These are phyloP conservation scores for Drosophila fuyamai DNA, from an alignment of 1,140 invertebrate species.

Conservation along the genomic window DNA sequence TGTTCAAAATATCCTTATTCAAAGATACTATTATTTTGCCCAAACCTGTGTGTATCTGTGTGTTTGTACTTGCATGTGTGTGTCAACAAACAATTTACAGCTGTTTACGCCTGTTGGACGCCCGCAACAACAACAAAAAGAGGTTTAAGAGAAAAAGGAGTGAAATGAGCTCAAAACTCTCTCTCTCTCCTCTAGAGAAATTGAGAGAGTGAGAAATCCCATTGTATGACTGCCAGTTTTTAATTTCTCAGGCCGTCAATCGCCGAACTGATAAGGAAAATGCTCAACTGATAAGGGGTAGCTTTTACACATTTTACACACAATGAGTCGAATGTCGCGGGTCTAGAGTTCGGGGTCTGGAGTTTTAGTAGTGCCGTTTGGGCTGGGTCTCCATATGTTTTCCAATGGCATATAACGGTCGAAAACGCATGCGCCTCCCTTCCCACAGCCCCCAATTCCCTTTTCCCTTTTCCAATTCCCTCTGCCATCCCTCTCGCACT, in stretches of 20 bases:
- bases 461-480: not conserved
- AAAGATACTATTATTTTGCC: not conserved
- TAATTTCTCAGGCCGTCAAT: slow-evolving; percentile 15
- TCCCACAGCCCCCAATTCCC: slow-evolving; percentile 19
- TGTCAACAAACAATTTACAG: slow-evolving; percentile 73
- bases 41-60: not conserved
- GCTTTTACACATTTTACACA: not conserved
- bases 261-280: slow-evolving; percentile 45
- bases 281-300: slow-evolving; percentile 19
- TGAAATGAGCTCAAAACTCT: not conserved
- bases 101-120: slow-evolving; percentile 79
- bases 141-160: not conserved
- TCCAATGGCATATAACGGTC: slow-evolving; percentile 20
- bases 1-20: not conserved
- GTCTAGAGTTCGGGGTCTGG: slow-evolving; percentile 4
- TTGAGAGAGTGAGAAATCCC: slow-evolving; percentile 5
- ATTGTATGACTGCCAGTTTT: slow-evolving; percentile 10
- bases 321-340: slow-evolving; percentile 11
- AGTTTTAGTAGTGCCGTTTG: slow-evolving; percentile 7
- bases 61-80: slow-evolving; percentile 2
- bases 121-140: slow-evolving; percentile 20
- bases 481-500: not conserved
- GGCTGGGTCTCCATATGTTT: slow-evolving; percentile 51
- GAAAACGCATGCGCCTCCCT: slow-evolving; percentile 62
- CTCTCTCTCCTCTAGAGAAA: not conserved